Base-by-base conservation (phyloP, 2,113 vertebrate genomes). In the Lycaon pictus region DNA sequence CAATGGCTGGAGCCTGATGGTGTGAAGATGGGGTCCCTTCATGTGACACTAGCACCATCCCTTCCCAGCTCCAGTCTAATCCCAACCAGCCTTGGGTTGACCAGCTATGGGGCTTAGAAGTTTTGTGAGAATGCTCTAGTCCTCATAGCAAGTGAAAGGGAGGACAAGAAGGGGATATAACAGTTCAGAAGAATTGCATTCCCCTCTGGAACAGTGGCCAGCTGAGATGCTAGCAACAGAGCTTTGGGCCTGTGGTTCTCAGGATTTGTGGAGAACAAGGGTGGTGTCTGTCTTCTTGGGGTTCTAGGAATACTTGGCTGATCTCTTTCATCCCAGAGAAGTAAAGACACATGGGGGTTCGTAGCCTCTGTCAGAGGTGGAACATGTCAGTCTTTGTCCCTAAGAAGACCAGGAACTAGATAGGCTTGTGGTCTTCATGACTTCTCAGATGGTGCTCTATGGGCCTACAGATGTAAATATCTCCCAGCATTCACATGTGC, bases 31-130 rank as follows among this genome's bases (percentile, higher is more conserved):
- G 20, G 5, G 43, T 43, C 51, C 12, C 1, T 67, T 77, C 53
- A 17, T 43, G 20, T 1, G 1, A 11, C 27, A 5, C 15, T 51
- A 6, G 19, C 11, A 0, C 58, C 29, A 0, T 79, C 35, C 29
- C 4, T 86, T 67, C 37, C 7, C 12, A 86, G 15, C 3, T 80
- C 11, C 29, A 43, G 5, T 65, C 20, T 43, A 76, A 9, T n/a
- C 43, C 51, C n/a, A 56, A 0, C 35, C 56, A 5, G 19, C n/a
- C 37, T 89, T 63, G 2, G 58, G 2, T 3, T 55, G 22, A 43
- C 37, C 32, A 27, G 27, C 11, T 88, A 23, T 51, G 29, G 74
- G 35, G 1, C 25, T 19, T 71, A 53, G 27, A 62, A 32, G 8
- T 35, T 86, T 74, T 71, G 4, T 80, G 32, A 72, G 82, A 85